A percentile compares a stretch with the other conserved stretches of the same genome.
Conservation (phyloP, 2,113 vertebrate species). For the Morone saxatilis region DNA sequence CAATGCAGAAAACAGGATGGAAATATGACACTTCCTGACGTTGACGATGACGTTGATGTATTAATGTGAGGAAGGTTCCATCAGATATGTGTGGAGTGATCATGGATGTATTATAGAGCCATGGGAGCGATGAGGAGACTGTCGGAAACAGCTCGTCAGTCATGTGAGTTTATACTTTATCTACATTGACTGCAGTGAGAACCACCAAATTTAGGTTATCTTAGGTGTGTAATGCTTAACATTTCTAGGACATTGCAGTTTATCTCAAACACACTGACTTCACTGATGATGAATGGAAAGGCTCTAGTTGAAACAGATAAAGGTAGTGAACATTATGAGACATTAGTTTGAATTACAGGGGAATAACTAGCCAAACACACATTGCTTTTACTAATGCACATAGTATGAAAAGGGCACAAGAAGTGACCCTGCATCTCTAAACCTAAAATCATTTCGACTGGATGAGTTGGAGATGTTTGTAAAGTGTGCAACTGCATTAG, state of each 20-base stretch:
- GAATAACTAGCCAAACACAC: neutral
- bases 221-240: neutral
- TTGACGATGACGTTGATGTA: no score
- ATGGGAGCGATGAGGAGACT: no score
- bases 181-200: neutral
- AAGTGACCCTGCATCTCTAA: neutral
- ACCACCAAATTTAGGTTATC: neutral
- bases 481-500: neutral
- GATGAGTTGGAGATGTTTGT: neutral
- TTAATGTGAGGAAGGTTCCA: no score
- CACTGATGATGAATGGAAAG: neutral
- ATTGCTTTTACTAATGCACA: neutral
- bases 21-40: no score
- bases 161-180: neutral
- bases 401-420: neutral
- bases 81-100: no score
- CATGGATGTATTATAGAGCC: no score
- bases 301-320: neutral
- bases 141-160: no score
- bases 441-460: neutral
- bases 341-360: no score
- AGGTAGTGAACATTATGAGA: neutral
- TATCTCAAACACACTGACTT: neutral
- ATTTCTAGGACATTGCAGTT: neutral
- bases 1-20: no score